Evolutionary conservation across 2,888 invertebrate species (phyloP).

Genomic region (Chrysotoxum bicinctum): DNA sequence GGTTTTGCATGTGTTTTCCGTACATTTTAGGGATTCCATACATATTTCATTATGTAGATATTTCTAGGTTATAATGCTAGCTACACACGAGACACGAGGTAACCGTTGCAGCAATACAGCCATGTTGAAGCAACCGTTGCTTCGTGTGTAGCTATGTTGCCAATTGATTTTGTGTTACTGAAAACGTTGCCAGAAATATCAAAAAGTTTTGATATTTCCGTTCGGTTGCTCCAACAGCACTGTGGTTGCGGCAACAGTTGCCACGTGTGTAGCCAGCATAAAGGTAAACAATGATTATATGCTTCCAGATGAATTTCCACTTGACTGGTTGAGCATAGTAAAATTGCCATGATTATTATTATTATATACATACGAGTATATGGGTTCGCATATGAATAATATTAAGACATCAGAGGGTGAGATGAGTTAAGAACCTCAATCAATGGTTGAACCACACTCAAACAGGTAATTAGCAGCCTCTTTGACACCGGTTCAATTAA

Average conservation of each 20-base stretch:
- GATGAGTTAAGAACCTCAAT: constrained; percentile 50
- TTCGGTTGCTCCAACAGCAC: too few species aligned
- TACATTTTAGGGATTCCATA: neutral
- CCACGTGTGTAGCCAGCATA: too few species aligned
- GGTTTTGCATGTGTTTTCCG: neutral
- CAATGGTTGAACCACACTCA: constrained; percentile 19
- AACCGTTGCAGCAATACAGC: too few species aligned
- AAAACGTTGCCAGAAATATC: too few species aligned
- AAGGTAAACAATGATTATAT: neutral
- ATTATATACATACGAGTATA: neutral
- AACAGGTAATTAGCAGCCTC: constrained; percentile 28
- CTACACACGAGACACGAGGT: too few species aligned
- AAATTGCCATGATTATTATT: constrained; percentile 35
- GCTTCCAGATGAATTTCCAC: constrained; percentile 12
- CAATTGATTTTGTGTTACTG: too few species aligned
- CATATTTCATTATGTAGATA: too few species aligned
- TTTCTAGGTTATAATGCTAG: too few species aligned
- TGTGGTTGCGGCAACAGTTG: too few species aligned
- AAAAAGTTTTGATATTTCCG: too few species aligned
- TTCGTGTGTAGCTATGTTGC: too few species aligned
- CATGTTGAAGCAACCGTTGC: too few species aligned
- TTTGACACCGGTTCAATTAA: constrained; percentile 19
- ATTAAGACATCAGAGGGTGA: neutral
- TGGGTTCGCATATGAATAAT: neutral
- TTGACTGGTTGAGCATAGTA: constrained; percentile 50